Evolutionary conservation across 2,113 vertebrate genomes (phyloP).

Genomic region (Chrysemys picta): DNA sequence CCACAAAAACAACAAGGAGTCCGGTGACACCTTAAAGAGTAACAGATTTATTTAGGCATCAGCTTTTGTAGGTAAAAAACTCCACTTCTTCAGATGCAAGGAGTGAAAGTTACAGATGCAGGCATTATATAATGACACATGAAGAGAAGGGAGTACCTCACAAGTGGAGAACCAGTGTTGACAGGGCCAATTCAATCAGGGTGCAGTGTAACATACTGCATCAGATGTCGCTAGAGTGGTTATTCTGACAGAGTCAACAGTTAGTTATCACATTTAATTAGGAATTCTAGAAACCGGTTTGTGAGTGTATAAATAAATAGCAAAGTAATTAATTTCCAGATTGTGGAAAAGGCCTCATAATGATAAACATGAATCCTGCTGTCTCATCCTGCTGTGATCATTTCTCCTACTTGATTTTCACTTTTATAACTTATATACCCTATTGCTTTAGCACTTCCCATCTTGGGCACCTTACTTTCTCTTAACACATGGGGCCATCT

Average conservation of each 20-base stretch:
- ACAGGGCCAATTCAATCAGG: too few species aligned
- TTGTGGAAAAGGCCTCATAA: conserved; percentile 25
- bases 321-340: conserved; percentile 56
- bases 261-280: conserved; percentile 38
- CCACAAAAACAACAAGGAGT: too few species aligned
- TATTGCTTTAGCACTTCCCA: accelerated
- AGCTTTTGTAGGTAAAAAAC: too few species aligned
- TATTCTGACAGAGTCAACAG: background rate
- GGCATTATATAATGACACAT: too few species aligned
- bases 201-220: background rate
- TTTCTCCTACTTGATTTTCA: background rate
- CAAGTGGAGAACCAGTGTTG: too few species aligned
- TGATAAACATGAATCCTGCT: background rate
- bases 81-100: too few species aligned
- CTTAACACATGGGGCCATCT: background rate
- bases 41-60: too few species aligned
- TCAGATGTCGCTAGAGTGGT: conserved; percentile 12
- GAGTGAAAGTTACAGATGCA: too few species aligned
- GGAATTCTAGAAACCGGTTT: conserved; percentile 36
- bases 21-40: too few species aligned
- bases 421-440: background rate
- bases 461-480: background rate
- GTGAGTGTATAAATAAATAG: background rate
- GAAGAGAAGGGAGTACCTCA: too few species aligned
- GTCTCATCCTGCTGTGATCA: conserved; percentile 24